Conservation (phyloP, 2,797 vertebrate genomes). For the Xenentodon cancila region DNA sequence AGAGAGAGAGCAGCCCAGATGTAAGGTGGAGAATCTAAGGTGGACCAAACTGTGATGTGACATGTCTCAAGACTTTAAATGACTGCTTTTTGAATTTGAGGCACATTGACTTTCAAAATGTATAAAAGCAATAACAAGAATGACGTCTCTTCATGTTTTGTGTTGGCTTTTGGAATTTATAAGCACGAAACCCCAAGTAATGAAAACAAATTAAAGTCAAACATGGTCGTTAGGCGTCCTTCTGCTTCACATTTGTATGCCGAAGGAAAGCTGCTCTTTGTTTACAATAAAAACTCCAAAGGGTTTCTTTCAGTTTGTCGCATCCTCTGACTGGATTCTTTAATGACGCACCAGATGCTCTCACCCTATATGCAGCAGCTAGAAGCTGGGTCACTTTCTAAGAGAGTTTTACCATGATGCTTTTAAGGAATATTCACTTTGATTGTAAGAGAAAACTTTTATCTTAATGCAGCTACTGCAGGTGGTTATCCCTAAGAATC, state of each 20-base stretch:
- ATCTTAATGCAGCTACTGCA: too few relatives aligned
- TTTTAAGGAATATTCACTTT: too few relatives aligned
- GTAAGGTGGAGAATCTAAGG: constrained; percentile 27
- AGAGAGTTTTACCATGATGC: neutral
- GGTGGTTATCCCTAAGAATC: too few relatives aligned
- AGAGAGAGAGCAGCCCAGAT: constrained; percentile 3
- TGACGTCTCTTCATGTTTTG: too few relatives aligned
- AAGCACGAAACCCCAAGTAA: too few relatives aligned
- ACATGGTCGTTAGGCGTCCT: constrained; percentile 14
- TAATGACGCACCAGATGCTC: constrained; percentile 68
- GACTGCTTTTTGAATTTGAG: too few relatives aligned
- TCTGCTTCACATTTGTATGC: neutral
- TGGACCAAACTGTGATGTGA: constrained; percentile 7
- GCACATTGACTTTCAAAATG: too few relatives aligned
- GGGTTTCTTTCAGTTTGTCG: constrained; percentile 32
- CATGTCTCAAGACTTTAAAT: neutral
- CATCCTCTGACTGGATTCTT: constrained; percentile 52
- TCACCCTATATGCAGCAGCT: constrained; percentile 34
- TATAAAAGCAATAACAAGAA: too few relatives aligned
- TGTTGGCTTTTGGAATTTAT: too few relatives aligned
- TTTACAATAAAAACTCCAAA: constrained; percentile 31
- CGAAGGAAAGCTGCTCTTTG: constrained; percentile 31
- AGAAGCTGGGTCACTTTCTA: constrained; percentile 5
- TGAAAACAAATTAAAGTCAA: neutral
- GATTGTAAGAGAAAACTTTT: too few relatives aligned